Conservation (phyloP, 2,797 vertebrate genomes). For the Helicolenus hilgendorfi region DNA sequence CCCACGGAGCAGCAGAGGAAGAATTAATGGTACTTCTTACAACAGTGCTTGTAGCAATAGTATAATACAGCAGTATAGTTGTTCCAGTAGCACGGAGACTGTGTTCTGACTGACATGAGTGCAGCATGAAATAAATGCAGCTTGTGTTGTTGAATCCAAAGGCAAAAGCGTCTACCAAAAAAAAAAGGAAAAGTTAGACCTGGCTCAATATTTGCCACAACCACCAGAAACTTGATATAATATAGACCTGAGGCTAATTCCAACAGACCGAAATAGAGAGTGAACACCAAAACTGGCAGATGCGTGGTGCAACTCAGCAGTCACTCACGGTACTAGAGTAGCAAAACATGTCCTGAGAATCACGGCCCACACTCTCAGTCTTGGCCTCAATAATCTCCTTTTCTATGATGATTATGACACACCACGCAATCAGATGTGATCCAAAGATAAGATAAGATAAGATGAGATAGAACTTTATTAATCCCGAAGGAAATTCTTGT, state of each 20-base stretch:
- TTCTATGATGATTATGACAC: background rate
- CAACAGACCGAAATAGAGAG: background rate
- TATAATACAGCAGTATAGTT: background rate
- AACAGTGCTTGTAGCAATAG: background rate
- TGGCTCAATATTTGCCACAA: background rate
- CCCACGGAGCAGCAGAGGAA: background rate
- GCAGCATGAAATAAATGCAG: background rate
- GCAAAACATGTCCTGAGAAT: background rate
- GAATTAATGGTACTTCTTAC: constrained; percentile 21
- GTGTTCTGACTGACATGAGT: background rate
- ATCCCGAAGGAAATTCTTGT: no score
- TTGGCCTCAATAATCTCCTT: background rate
- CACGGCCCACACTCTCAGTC: background rate
- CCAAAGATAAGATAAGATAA: background rate
- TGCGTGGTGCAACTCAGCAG: background rate
- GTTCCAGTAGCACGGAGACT: background rate
- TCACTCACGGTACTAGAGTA: no score
- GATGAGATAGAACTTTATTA: no score
- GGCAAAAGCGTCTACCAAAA: background rate
- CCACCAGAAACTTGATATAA: background rate
- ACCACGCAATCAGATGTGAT: background rate
- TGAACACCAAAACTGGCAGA: background rate
- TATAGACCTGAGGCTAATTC: background rate
- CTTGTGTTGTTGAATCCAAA: background rate
- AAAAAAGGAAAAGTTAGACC: background rate